phyloP scores from a whole-genome alignment of 2,113 vertebrate genomes.

The Stictonetta naevosa region DNA sequence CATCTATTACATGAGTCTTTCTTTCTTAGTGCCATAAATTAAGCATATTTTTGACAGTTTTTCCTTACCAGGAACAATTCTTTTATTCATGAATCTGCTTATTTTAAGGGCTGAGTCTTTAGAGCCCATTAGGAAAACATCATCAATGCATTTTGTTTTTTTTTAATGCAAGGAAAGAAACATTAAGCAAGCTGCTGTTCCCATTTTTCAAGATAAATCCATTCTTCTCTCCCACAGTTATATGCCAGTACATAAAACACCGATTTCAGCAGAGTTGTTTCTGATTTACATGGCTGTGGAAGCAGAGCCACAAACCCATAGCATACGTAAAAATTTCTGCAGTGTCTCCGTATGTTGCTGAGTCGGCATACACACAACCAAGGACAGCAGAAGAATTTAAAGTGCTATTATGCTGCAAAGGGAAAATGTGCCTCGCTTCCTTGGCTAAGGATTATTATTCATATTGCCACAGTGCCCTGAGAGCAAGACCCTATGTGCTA shows the following conservation, averaged over 20 bases:
- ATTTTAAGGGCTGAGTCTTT: constrained; percentile 31
- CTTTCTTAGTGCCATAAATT: constrained; percentile 42
- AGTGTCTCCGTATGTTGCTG: background rate
- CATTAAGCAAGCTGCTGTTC: background rate
- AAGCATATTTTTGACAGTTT: constrained; percentile 18
- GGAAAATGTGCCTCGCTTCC: background rate
- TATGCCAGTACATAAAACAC: background rate
- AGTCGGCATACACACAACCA: background rate
- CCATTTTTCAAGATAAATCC: constrained; percentile 15
- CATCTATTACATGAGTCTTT: constrained; percentile 45
- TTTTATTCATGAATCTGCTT: constrained; percentile 24
- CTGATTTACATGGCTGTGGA: constrained; percentile 21
- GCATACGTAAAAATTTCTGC: background rate
- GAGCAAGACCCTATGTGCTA: background rate
- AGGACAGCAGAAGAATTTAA: constrained; percentile 47
- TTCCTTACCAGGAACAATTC: constrained; percentile 13
- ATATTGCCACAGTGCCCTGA: background rate
- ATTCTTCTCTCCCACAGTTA: background rate
- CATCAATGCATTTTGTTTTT: background rate
- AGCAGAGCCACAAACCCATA: background rate
- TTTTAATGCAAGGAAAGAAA: constrained; percentile 8
- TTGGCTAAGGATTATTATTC: background rate
- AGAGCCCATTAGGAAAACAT: constrained; percentile 41
- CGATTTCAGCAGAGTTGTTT: constrained; percentile 9
- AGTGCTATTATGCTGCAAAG: background rate